These are phyloP conservation scores for Conus ventricosus DNA, from an alignment of 1,140 invertebrate genomes.

Conservation along the genomic window DNA sequence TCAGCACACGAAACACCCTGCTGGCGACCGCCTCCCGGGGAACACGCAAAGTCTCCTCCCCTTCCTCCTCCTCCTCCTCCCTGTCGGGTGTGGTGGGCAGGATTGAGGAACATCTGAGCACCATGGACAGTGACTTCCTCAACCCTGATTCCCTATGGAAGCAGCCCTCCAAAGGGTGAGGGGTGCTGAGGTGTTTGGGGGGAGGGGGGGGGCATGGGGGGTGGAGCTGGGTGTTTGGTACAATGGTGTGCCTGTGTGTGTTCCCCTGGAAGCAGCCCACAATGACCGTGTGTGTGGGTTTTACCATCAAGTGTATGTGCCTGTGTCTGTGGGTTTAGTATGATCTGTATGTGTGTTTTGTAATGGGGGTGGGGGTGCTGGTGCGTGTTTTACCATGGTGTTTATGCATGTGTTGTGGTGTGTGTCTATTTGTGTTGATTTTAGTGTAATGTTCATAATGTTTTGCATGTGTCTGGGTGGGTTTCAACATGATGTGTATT, in stretches of 20 bases:
- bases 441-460: no score
- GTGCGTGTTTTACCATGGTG: no score
- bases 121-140: slow-evolving; percentile 62
- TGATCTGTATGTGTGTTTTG: no score
- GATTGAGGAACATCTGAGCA: slow-evolving; percentile 61
- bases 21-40: slow-evolving; percentile 61
- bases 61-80: slow-evolving; percentile 7
- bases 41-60: slow-evolving; percentile 37
- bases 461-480: no score
- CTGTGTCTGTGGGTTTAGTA: no score
- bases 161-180: slow-evolving; percentile 57
- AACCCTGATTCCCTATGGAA: slow-evolving; percentile 69
- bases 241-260: not conserved
- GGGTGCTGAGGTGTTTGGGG: not conserved
- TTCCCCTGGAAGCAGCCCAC: no score
- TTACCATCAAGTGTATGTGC: no score
- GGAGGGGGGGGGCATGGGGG: not conserved
- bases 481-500: no score
- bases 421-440: no score
- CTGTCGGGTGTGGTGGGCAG: not conserved
- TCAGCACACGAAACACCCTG: slow-evolving; percentile 61
- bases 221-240: not conserved
- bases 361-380: no score
- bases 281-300: no score
- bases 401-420: no score